Base-by-base conservation (phyloP, 1,140 invertebrate species). In the Coptotermes formosanus region DNA sequence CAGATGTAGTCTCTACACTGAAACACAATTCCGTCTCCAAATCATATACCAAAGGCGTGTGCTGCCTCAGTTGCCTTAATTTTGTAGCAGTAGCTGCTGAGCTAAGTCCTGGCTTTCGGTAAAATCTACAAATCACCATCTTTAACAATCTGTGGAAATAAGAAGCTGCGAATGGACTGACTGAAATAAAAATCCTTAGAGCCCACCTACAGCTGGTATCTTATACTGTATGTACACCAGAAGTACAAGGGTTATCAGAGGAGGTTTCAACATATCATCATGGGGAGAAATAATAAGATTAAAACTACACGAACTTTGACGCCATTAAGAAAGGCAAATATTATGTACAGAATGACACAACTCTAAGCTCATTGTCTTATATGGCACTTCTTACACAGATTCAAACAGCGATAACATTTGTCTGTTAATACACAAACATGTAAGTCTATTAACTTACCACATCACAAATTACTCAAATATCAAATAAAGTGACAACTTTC, bases 1-100 rank as follows among this genome's bases (percentile, higher is more conserved):
- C 91, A 89, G 93, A 91, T 85, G 90, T 90, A 32, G 93, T 89
- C 90, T 96, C 94, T 86, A 97, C 91, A 90, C 97, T 96, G 90
- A 95, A 97, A 91, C 96, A 97, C 48, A 94, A 90, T 92, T 97
- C 96, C 59, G 95, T 94, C 85, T 93, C 91, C 23, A 97, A 87
- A 75, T 90, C 88, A 85, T 87, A 88, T 7, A 95, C 88, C 21
- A 86, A 30, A 2, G 88, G 85, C n/a, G 88, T 87, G 19, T 88
- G 11, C 32, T 88, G 87, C 45, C 88, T 85, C 45, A 91, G 84
- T 69, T 87, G 59, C n/a, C 88, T 88, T 23, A 89, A 85, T 81
- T 90, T 90, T 45, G 85, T 87, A 9, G 82, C 69, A 21, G 87
- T 87, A 38, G 86, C 87, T 82, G 89, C 89, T 21, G 88, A 23